Base-by-base conservation (phyloP, 2,888 invertebrate species). In the Tetanocera ferruginea region DNA sequence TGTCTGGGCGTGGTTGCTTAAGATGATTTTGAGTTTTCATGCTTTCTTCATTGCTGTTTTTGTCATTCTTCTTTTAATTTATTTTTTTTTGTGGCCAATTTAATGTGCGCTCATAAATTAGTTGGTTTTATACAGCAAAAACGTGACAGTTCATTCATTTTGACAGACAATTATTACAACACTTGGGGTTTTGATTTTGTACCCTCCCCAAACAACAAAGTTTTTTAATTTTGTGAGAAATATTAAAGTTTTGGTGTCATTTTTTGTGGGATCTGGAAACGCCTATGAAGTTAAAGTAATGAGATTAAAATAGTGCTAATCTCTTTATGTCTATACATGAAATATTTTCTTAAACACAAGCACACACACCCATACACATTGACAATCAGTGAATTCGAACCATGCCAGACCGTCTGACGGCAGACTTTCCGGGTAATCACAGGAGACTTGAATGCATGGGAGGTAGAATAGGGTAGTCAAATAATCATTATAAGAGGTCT, bases 111-210 rank as follows among this genome's bases (percentile, higher is more conserved):
- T 69, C 69, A 51, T 69, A 69, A 69, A 69, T 69, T 69, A 69
- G 51, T 69, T 51, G 69, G 69, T 23, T 69, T 69, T 69, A 69
- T 43, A 43, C 25, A 19, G 69, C 69, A 3, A 51, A 34, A 17
- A 69, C 69, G 69, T 69, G 69, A 69, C 69, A 69, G 28, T 69
- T 69, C 43, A 69, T 69, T 51, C 51, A 69, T 69, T 69, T n/a
- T 69, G 69, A 49, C 25, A 51, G 51, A 51, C 69, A 69, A 69
- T 69, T 69, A 69, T 51, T 17, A 14, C 51, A 51, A 25, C n/a
- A 19, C 1, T 3, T 55, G 1, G 23, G 52, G 3, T 23, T 19
- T 64, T 31, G 17, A 28, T 31, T 4, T 5, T 17, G 11, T n/a
- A n/a, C 34, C 31, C 3, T 25, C 28, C 6, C 28, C 25, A 8